Base-by-base conservation (phyloP, 2,888 invertebrate genomes). In the Rhingia rostrata region DNA sequence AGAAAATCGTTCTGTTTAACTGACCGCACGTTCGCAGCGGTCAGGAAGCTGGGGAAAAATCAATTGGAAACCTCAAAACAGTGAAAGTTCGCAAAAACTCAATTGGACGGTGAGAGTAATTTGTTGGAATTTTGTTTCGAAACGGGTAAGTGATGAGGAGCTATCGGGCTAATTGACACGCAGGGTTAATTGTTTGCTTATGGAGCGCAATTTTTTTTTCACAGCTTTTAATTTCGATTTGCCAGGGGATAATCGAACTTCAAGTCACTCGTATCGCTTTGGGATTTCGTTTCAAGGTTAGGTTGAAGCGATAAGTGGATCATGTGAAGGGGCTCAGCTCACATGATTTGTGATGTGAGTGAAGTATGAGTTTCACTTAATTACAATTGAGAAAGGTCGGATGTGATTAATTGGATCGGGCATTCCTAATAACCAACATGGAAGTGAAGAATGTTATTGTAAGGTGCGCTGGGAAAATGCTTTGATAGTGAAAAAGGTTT, bases 211-310 rank as follows among this genome's bases (percentile, higher is more conserved):
- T 81, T 80, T 32, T 22, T 35, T 14, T 33, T n/a, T n/a, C n/a
- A n/a, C 6, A 54, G 22, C 45, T 37, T 51, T 72, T 45, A 54
- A 61, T 63, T 63, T 43, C 32, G 58, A 78, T 78, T 61, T 22
- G 22, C 22, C 22, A 60, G 37, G 45, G 9, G 6, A 4, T 2
- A 22, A 22, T 49, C 4, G 9, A 49, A 49, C 9, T 10, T 10
- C 6, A 6, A 53, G 60, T 80, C 80, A 80, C 22, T 22, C 70
- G 74, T 75, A 47, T 61, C 45, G 79, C 70, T 75, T 79, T 84
- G 64, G n/a, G 51, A 51, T 73, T n/a, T 10, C 60, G 66, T 69
- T 73, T 74, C 84, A 80, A 84, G 84, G 84, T 66, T 75, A 47
- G 49, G 41, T 39, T 60, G n/a, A 53, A 73, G 32, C 37, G 43